phyloP scores from a whole-genome alignment of 2,888 invertebrate species.

The Eupelmus urozonus region DNA sequence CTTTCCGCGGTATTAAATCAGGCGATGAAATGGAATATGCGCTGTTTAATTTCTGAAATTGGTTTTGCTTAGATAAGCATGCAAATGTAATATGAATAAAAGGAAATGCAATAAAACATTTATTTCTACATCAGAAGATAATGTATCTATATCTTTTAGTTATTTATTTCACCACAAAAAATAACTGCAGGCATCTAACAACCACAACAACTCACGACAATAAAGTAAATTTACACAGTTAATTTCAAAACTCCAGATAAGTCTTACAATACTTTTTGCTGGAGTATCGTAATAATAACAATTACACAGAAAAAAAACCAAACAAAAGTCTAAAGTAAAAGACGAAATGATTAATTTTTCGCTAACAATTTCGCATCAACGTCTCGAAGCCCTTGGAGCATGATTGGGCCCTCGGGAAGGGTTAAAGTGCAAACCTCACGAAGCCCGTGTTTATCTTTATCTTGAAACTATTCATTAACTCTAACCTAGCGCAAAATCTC shows the following conservation, averaged over 20 bases:
- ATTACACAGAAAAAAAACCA: neutral
- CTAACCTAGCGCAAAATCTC: constrained; percentile 54
- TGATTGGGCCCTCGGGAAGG: neutral
- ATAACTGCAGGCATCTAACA: constrained; percentile 3
- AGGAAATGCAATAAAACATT: neutral
- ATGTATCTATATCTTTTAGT: neutral
- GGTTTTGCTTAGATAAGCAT: neutral
- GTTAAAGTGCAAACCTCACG: constrained; percentile 53
- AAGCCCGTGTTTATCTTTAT: constrained; percentile 21
- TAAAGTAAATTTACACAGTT: neutral
- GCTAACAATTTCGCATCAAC: neutral
- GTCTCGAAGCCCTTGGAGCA: neutral
- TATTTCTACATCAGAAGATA: constrained; percentile 3
- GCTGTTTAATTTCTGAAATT: constrained; percentile 3
- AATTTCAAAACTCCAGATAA: neutral
- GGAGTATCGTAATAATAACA: neutral
- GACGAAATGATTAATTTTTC: neutral
- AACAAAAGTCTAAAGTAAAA: neutral
- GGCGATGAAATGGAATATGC: neutral
- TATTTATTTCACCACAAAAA: neutral
- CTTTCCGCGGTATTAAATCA: constrained; percentile 24
- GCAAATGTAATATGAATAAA: neutral
- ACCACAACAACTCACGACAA: constrained; percentile 36
- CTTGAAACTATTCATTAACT: constrained; percentile 14
- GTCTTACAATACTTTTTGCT: neutral